Base-by-base conservation (phyloP, 2,888 invertebrate species). In the Charanyca ferruginea region DNA sequence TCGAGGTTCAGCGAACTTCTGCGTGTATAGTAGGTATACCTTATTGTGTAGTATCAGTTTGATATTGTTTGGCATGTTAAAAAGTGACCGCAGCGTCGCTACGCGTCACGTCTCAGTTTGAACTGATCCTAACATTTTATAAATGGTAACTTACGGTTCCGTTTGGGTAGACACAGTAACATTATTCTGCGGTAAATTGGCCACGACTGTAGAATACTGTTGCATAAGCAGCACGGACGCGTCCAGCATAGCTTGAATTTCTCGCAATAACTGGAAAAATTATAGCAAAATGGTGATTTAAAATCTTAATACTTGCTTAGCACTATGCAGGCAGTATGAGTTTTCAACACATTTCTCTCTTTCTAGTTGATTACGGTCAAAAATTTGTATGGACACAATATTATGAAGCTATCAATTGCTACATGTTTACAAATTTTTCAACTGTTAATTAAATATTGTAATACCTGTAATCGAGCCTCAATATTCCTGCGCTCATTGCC, bases 141-240 rank as follows among this genome's bases (percentile, higher is more conserved):
- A 6, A 57, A 41, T 44, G 45, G 52, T 20, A 57, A 85, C 93
- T 89, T 70, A 93, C 93, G 83, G 76, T 71, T 94, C 93, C 32
- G 96, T 96, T 83, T 96, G 96, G 41, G 96, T 95, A 66, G 90
- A 90, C 38, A 91, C 91, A 45, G 85, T 90, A 67, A 90, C 77
- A 84, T 93, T 89, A 89, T 88, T 94, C 83, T 85, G 95, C 71
- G 95, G 96, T 90, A 92, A 92, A 89, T 91, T 96, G 53, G 97
- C 94, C 54, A 97, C 97, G 23, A 97, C 97, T 54, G 96, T 96
- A 68, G 97, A 97, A 92, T 99, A 99, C 90, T 99, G 99, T 86
- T 98, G 98, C 98, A 99, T 98, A 94, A 99, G 97, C 54, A 98
- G 95, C 69, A 98, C 98, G 3, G 99, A 99, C 47, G 99, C 98